These are phyloP conservation scores for Chondrilla cf. caribensis DNA, from an alignment of 37 sponge, comb jelly and placozoan genomes.

Conservation along the genomic window DNA sequence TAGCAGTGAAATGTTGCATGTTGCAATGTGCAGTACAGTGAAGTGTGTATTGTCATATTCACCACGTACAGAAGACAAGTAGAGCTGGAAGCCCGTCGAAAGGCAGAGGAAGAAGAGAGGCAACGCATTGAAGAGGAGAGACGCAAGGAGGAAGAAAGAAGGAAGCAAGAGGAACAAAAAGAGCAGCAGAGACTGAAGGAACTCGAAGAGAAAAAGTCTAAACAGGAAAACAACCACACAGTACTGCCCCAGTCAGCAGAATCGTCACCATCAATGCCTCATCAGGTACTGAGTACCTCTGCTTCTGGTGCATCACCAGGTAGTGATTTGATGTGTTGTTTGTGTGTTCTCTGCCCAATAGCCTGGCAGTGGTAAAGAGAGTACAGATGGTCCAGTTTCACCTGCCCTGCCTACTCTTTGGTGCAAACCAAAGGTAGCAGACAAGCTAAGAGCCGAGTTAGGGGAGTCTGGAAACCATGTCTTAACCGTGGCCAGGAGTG, in stretches of 20 bases:
- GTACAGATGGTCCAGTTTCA: constrained; percentile 10
- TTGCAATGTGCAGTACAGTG: not conserved
- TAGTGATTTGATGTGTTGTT: too few relatives aligned
- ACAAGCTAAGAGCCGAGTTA: constrained; percentile 17
- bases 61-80: not conserved
- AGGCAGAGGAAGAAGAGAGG: constrained; percentile 19
- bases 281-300: too few relatives aligned
- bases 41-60: too few relatives aligned
- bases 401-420: constrained; percentile 53
- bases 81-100: constrained; percentile 2
- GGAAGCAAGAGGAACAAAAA: not conserved
- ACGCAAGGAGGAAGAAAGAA: not conserved
- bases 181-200: not conserved
- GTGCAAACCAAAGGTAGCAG: constrained; percentile 59
- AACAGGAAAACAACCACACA: not conserved
- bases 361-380: not conserved
- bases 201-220: not conserved
- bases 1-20: not conserved
- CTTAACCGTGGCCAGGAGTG: constrained; percentile 60
- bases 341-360: too few relatives aligned
- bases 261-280: too few relatives aligned
- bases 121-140: not conserved
- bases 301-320: too few relatives aligned
- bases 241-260: too few relatives aligned
- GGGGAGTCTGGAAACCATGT: constrained; percentile 1